Base-by-base conservation (phyloP, 2,113 vertebrate species). In the Phocoena phocoena region DNA sequence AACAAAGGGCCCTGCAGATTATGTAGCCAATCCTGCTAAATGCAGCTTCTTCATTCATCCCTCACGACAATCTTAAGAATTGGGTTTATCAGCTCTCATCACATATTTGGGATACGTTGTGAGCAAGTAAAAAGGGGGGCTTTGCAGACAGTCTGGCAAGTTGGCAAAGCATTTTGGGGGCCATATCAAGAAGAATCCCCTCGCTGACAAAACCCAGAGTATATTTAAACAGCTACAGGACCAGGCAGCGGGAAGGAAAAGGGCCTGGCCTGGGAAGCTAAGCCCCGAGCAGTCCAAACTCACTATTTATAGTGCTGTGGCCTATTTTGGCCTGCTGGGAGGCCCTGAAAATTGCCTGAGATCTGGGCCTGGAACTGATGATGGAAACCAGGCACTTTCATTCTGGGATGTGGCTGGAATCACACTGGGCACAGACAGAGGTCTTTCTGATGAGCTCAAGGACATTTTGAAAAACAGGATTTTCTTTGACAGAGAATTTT, bases 301-400 rank as follows among this genome's bases (percentile, higher is more conserved):
- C 93, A 63, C 88, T 98, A 92, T 97, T 96, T 96, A 84, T 95
- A 97, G 88, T 44, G 50, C 84, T 60, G 36, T 89, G 90, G 96
- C 88, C 97, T 97, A 93, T 44, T 96, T 96, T 36, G 80, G 88
- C 38, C 74, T 89, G 73, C 83, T 2, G 62, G 79, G 58, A 93
- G 83, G 84, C 93, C 82, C 93, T 82, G 53, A 95, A 95, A 87
- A 95, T 74, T 65, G 38, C 58, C 94, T 91, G 88, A 96, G 95
- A 97, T 90, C 83, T 77, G 73, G 86, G 85, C 65, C 88, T 96
- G 81, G 62, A 63, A 80, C 21, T 26, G 80, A 63, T 41, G 65
- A 84, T 53, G 67, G 87, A 96, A 96, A 94, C 25, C 41, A 73
- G 94, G 94, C 55, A 25, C 90, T 88, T 93, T 87, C 31, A 33